Evolutionary conservation across 2,888 invertebrate genomes (phyloP).

Genomic region (Bugula neritina): DNA sequence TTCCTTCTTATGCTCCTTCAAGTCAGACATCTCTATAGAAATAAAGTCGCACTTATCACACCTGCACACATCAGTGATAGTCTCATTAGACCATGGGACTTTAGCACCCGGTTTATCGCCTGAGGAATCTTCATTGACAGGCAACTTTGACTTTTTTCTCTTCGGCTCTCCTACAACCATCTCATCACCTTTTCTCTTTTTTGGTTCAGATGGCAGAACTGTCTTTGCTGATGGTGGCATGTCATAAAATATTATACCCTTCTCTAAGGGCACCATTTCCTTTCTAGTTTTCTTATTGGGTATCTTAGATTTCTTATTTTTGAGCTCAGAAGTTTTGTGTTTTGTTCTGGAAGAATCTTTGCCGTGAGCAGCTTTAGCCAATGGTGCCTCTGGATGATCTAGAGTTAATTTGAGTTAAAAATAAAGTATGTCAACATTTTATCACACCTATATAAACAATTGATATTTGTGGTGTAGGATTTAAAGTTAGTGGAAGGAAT

Average conservation of each 20-base stretch:
- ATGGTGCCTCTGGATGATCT: too few relatives aligned
- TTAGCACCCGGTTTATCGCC: neutral
- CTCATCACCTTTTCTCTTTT: neutral
- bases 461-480: too few relatives aligned
- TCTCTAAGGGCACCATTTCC: neutral
- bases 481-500: too few relatives aligned
- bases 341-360: too few relatives aligned
- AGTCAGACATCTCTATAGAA: neutral
- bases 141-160: neutral
- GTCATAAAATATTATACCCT: neutral
- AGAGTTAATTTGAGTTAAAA: too few relatives aligned
- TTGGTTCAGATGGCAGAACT: neutral
- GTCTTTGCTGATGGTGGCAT: neutral
- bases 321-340: too few relatives aligned
- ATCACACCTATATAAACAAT: too few relatives aligned
- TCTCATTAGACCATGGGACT: constrained; percentile 2
- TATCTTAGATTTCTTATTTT: too few relatives aligned
- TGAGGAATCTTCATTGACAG: neutral
- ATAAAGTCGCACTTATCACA: constrained; percentile 12
- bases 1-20: constrained; percentile 9
- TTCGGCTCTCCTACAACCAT: neutral
- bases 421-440: too few relatives aligned
- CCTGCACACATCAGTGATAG: neutral
- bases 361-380: too few relatives aligned
- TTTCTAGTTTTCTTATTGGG: neutral